Conservation (phyloP, 2,888 invertebrate genomes). For the Morpho achilles region DNA sequence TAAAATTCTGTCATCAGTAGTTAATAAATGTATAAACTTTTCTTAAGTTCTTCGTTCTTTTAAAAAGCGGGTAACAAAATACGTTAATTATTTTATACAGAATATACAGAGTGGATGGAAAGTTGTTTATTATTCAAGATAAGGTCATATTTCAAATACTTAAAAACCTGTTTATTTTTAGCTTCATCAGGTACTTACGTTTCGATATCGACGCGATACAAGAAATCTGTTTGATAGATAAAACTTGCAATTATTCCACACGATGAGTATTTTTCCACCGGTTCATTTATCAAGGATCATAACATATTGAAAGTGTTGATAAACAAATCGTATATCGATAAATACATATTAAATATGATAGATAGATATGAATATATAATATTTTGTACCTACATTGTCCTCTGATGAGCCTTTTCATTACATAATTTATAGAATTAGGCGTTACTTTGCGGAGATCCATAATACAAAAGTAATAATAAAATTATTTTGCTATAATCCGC, state of each 20-base stretch:
- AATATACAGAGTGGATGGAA: background rate
- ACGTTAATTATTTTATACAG: background rate
- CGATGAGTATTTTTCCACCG: slow-evolving; percentile 30
- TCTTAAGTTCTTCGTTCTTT: no score
- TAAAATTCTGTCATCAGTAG: no score
- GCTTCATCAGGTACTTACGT: slow-evolving; percentile 15
- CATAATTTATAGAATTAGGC: no score
- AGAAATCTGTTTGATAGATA: slow-evolving; percentile 19
- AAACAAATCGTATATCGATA: slow-evolving; percentile 4
- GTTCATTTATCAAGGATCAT: slow-evolving; percentile 24
- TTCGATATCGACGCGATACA: slow-evolving; percentile 14
- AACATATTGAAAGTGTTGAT: background rate
- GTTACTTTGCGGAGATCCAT: no score
- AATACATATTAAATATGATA: background rate
- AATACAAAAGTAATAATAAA: no score
- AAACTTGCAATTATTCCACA: slow-evolving; percentile 11
- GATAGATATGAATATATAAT: no score
- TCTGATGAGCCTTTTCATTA: no score
- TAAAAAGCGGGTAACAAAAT: no score
- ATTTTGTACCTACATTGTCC: no score
- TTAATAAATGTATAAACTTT: background rate
- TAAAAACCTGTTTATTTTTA: slow-evolving; percentile 23
- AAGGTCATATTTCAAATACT: slow-evolving; percentile 21
- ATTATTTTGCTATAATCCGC: no score
- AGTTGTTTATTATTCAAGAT: slow-evolving; percentile 8